These are phyloP conservation scores for Chionoecetes opilio DNA, from an alignment of 1,140 invertebrate genomes.

Conservation along the genomic window DNA sequence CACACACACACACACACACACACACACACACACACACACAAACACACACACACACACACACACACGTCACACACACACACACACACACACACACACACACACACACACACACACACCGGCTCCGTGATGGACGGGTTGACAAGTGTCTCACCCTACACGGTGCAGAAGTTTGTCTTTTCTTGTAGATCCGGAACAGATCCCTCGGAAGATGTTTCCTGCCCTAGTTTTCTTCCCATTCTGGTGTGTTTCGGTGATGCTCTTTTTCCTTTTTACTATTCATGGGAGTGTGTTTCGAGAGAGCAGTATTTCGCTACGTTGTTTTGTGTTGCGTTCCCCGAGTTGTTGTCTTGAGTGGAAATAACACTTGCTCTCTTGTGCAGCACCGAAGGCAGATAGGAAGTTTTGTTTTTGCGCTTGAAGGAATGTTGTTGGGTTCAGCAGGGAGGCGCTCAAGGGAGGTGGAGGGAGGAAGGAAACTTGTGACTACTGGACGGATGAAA, in stretches of 20 bases:
- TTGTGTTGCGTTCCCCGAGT: neutral
- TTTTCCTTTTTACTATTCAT: neutral
- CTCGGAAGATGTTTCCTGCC: conserved; percentile 14
- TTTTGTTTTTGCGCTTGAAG: neutral
- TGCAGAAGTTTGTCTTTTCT: neutral
- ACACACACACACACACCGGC: conserved; percentile 39
- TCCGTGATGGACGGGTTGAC: conserved; percentile 71
- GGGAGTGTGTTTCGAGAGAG: neutral
- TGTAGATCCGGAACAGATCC: neutral
- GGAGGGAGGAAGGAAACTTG: neutral
- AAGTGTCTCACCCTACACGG: conserved; percentile 83
- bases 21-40: conserved; percentile 34
- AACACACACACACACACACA: conserved; percentile 53
- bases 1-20: conserved; percentile 33
- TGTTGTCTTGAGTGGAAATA: neutral
- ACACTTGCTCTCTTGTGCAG: neutral
- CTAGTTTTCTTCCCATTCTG: neutral
- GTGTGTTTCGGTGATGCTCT: neutral
- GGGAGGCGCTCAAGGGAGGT: neutral
- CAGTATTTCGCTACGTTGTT: neutral
- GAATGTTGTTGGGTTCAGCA: neutral
- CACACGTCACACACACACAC: conserved; percentile 52
- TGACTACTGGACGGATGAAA: neutral
- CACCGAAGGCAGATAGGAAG: neutral
- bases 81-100: conserved; percentile 57